These are phyloP conservation scores for Gymnarchus niloticus DNA, from an alignment of 2,113 vertebrate species.

Conservation along the genomic window DNA sequence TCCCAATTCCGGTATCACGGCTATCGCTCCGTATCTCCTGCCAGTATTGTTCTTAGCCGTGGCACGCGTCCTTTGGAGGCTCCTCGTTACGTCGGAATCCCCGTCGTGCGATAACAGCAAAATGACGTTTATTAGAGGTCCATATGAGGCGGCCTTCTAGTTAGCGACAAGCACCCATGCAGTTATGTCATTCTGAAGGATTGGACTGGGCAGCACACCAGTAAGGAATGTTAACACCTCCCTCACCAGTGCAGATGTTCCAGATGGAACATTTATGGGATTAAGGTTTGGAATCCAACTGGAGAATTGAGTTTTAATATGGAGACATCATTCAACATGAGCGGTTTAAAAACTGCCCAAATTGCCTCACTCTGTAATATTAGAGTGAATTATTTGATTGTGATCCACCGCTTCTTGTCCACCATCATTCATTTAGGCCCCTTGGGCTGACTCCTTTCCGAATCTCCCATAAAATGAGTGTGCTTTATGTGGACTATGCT, in stretches of 20 bases:
- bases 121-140: neutral
- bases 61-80: neutral
- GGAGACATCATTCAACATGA: neutral
- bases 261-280: neutral
- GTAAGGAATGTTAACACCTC: neutral
- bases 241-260: neutral
- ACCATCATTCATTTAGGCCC: neutral
- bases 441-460: neutral
- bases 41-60: neutral
- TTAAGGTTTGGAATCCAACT: no score
- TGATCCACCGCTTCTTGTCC: neutral
- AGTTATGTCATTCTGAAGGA: neutral
- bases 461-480: neutral
- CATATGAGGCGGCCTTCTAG: neutral
- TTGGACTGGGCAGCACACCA: neutral
- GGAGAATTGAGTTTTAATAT: neutral
- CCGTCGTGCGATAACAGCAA: neutral
- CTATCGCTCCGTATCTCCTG: neutral
- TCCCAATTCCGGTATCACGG: neutral
- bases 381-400: neutral
- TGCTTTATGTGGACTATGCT: neutral
- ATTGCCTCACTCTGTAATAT: neutral
- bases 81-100: neutral
- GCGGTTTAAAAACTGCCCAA: neutral
- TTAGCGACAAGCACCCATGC: neutral